Evolutionary conservation across 2,888 invertebrate genomes (phyloP).

Genomic region (Holacanthella duospinosa): DNA sequence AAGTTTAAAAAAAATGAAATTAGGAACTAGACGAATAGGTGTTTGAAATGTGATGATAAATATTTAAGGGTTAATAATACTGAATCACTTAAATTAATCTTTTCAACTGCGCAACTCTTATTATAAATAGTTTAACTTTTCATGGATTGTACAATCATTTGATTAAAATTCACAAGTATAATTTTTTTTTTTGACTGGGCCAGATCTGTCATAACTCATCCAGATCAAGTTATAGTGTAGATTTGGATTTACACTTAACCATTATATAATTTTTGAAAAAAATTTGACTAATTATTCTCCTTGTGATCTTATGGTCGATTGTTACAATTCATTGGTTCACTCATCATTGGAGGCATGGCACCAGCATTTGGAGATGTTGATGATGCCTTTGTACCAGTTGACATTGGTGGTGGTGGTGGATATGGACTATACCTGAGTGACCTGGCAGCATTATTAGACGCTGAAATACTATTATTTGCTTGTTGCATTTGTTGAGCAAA

Average conservation of each 20-base stretch:
- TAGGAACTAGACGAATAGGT: constrained; percentile 1
- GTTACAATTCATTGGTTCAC: constrained; percentile 19
- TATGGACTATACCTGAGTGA: constrained; percentile 34
- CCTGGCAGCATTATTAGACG: background rate
- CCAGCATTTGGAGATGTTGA: constrained; percentile 35
- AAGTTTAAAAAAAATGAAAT: background rate
- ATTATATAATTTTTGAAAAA: background rate
- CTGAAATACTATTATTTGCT: constrained; percentile 8
- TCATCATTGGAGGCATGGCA: constrained; percentile 32
- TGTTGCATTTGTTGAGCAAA: constrained; percentile 29
- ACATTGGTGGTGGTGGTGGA: constrained; percentile 22
- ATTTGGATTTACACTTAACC: background rate
- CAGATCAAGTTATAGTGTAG: background rate
- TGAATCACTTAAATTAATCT: constrained; percentile 2
- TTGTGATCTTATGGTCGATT: constrained; percentile 11
- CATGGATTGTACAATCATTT: background rate
- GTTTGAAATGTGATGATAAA: background rate
- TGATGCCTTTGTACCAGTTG: constrained; percentile 22
- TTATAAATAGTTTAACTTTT: too few species aligned
- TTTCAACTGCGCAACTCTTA: too few species aligned
- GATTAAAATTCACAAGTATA: background rate
- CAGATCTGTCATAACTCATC: too few species aligned
- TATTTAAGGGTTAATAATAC: background rate
- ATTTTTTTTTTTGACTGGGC: too few species aligned
- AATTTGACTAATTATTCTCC: background rate